Conservation (phyloP, 2,888 invertebrate genomes). For the Polydesmus complanatus region DNA sequence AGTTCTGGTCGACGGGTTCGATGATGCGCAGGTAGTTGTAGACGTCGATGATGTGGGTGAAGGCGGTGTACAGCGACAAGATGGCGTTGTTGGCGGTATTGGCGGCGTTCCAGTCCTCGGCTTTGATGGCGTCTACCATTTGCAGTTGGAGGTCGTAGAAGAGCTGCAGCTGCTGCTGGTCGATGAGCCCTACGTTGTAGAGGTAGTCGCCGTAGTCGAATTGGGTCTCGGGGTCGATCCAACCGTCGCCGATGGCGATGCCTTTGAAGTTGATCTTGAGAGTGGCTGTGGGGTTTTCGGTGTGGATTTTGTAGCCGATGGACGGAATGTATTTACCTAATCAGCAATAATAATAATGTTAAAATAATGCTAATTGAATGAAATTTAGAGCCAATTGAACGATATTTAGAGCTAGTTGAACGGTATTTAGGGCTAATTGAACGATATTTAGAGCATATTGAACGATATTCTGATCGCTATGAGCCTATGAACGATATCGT, state of each 20-base stretch:
- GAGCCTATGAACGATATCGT: too few species aligned
- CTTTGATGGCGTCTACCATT: constrained; percentile 9
- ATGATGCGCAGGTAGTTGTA: constrained; percentile 16
- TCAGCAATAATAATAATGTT: too few species aligned
- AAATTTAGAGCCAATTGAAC: too few species aligned
- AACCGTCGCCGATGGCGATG: constrained; percentile 23
- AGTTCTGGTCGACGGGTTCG: constrained; percentile 15
- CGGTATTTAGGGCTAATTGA: too few species aligned
- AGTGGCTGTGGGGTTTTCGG: constrained; percentile 15
- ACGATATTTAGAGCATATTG: too few species aligned
- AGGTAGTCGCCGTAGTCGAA: constrained; percentile 29
- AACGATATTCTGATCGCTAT: too few species aligned
- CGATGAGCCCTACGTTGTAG: constrained; percentile 25
- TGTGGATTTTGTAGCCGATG: constrained; percentile 24
- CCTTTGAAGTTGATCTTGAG: constrained; percentile 25
- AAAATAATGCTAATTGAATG: too few species aligned
- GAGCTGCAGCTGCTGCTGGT: constrained; percentile 18
- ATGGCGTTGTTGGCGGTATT: constrained; percentile 14
- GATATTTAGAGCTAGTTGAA: too few species aligned
- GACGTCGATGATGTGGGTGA: constrained; percentile 26
- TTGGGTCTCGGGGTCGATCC: constrained; percentile 22
- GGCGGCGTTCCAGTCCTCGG: constrained; percentile 14
- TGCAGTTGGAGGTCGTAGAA: constrained; percentile 15
- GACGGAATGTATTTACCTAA: constrained; percentile 35
- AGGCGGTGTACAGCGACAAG: constrained; percentile 42